Conservation (phyloP, 2,797 vertebrate genomes). For the Periparus ater region DNA sequence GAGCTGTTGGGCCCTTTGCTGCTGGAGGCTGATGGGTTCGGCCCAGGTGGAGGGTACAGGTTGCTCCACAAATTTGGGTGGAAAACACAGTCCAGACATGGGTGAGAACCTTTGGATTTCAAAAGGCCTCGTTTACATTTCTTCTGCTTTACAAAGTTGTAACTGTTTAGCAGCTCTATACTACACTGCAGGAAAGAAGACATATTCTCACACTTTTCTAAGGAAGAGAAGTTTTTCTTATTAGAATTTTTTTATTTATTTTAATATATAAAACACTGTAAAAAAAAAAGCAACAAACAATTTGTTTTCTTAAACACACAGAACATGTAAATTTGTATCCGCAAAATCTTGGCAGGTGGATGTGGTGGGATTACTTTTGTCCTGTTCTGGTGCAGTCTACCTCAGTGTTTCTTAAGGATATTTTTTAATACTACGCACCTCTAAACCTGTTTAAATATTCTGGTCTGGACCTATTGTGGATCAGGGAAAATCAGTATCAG, state of each 20-base stretch:
- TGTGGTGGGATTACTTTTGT: slow-evolving; percentile 58
- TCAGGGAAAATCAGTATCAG: slow-evolving; percentile 22
- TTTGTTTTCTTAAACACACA: slow-evolving; percentile 79
- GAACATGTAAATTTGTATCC: slow-evolving; percentile 65
- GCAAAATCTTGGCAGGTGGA: slow-evolving; percentile 66
- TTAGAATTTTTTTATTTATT: slow-evolving; percentile 89
- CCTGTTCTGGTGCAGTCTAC: slow-evolving; percentile 91
- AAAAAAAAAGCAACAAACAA: slow-evolving; percentile 65
- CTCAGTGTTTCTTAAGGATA: slow-evolving; percentile 86
- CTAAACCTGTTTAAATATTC: slow-evolving; percentile 58
- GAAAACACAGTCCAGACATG: slow-evolving; percentile 66
- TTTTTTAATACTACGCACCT: slow-evolving; percentile 72
- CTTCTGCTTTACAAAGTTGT: slow-evolving; percentile 57
- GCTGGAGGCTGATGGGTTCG: neutral
- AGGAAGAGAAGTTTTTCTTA: slow-evolving; percentile 86
- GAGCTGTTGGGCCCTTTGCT: neutral
- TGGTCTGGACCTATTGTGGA: slow-evolving; percentile 50
- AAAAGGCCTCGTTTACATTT: slow-evolving; percentile 61
- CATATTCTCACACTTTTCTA: slow-evolving; percentile 83
- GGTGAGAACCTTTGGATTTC: slow-evolving; percentile 31
- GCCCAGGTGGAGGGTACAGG: neutral
- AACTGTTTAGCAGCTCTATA: slow-evolving; percentile 23
- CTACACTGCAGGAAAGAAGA: slow-evolving; percentile 59
- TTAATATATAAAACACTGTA: slow-evolving; percentile 89
- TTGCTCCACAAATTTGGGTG: neutral